Conservation (phyloP, 2,797 vertebrate species). For the Trachops cirrhosus region DNA sequence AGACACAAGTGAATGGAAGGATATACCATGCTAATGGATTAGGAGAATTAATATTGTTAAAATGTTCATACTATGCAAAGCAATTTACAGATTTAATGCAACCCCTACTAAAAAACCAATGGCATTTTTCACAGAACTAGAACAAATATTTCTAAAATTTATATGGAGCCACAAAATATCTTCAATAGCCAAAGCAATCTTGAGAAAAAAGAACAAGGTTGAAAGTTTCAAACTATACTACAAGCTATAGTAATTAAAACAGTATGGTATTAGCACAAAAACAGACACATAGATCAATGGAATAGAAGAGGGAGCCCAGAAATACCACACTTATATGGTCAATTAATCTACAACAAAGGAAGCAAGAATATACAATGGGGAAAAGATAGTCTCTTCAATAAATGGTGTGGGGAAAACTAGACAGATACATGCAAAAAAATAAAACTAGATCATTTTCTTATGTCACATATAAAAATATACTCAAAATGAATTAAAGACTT, state of each 20-base stretch:
- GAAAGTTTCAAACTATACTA: neutral
- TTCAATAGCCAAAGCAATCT: neutral
- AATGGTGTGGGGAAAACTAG: neutral
- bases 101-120: neutral
- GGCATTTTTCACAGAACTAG: neutral
- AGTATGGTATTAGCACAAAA: neutral
- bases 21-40: neutral
- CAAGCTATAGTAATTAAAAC: neutral
- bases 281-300: neutral
- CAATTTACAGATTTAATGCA: neutral
- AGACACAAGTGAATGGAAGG: neutral
- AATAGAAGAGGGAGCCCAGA: neutral
- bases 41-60: neutral
- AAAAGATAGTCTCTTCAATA: neutral
- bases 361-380: neutral
- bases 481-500: neutral
- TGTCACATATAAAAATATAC: neutral
- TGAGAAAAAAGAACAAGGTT: neutral
- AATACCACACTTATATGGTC: neutral
- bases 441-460: neutral
- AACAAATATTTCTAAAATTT: neutral
- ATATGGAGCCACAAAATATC: neutral
- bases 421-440: neutral
- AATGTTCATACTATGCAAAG: neutral
- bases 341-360: neutral